phyloP scores from a whole-genome alignment of 1,140 invertebrate species.

The Macrosteles quadrilineatus region DNA sequence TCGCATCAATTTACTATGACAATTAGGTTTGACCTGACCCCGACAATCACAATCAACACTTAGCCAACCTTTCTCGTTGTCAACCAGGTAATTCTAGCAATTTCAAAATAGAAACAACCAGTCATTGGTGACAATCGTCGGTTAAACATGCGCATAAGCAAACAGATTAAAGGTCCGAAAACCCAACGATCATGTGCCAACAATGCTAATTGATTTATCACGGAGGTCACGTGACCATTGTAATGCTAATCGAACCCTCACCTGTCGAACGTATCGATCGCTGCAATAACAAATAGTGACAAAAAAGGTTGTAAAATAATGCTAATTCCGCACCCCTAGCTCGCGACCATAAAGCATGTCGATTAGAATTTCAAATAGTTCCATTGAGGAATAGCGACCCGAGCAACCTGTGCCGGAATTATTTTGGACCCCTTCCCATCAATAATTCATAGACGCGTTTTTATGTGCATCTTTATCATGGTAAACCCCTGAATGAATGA shows the following conservation, averaged over 20 bases:
- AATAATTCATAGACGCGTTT: constrained; percentile 31
- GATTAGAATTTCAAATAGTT: constrained; percentile 41
- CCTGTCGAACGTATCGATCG: constrained; percentile 18
- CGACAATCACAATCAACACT: no score
- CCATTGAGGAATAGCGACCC: constrained; percentile 29
- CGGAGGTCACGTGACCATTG: constrained; percentile 13
- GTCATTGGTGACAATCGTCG: constrained; percentile 15
- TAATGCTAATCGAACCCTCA: constrained; percentile 17
- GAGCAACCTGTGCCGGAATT: constrained; percentile 28
- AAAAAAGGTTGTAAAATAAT: constrained; percentile 30
- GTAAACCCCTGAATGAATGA: neutral
- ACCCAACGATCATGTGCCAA: constrained; percentile 15
- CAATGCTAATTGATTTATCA: constrained; percentile 27
- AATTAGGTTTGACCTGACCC: no score
- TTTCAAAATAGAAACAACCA: constrained; percentile 13
- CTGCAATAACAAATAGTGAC: constrained; percentile 26
- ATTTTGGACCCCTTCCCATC: constrained; percentile 16
- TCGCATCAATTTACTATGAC: no score
- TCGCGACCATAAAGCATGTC: constrained; percentile 22
- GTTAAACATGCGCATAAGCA: constrained; percentile 21
- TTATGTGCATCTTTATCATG: constrained; percentile 26
- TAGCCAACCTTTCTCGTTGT: no score
- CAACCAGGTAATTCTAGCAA: constrained; percentile 11
- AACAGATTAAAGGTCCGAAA: constrained; percentile 18
- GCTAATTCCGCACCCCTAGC: constrained; percentile 25